Evolutionary conservation across 2,797 vertebrate genomes (phyloP), one percentile per base, ranked within the genome.

Genomic region (Lagocephalus sceleratus): DNA sequence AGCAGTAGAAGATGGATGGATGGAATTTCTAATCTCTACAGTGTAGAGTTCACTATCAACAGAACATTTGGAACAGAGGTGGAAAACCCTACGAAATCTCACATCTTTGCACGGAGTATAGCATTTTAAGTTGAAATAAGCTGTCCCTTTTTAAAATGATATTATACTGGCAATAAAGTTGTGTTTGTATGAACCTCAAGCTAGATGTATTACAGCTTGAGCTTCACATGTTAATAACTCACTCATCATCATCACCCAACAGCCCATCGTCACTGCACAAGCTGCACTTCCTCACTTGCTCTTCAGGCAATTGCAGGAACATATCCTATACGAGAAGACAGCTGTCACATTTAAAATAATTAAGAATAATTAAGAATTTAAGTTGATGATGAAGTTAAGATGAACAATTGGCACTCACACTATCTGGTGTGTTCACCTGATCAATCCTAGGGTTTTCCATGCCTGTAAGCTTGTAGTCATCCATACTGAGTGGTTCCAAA

Each of bases 241-340:
- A 91, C 89, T 83, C 84, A 0, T 84, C 73, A 0, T 84, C 73
- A 8, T 90, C 86, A 2, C 88, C 89, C 52, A 92, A 57, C 2
- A 81, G 42, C 41, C 89, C 91, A 15, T 92, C 91, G 0, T 92
- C 91, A 3, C 91, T 92, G 76, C 58, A 90, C 52, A 90, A 89
- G 65, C 25, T 85, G 67, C 41, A 63, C 0, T 68, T 70, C 17
- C 22, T 16, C 32, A 74, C 82, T 2, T 1, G 1, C 19, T 0
- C 1, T 21, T 15, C 2, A 0, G 87, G 84, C 35, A 89, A 73
- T 9, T 73, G 66, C 68, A 86, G 68, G 42, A 82, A 77, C 71
- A 73, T 75, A 32, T 80, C 86, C 90, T 91, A 43, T 49, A 51
- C 57, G 70, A 82, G 5, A 48, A 84, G 19, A 82, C 15, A 53